A percentile compares a stretch with the other conserved stretches of the same genome.
These are phyloP conservation scores for Diachrysia chrysitis DNA, from an alignment of 2,888 invertebrate genomes.

Conservation along the genomic window DNA sequence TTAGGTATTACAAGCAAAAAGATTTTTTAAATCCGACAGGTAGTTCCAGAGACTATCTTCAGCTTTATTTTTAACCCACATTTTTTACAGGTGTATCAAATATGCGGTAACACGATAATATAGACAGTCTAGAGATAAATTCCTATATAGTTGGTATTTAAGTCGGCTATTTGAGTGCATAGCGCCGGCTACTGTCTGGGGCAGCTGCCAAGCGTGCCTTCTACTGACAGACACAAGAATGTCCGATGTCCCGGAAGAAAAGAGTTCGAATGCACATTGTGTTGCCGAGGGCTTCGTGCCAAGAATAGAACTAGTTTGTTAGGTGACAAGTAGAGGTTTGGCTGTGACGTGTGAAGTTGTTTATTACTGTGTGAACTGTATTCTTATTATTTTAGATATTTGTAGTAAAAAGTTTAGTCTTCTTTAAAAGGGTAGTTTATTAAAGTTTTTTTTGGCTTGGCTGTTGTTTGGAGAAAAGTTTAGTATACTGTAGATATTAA, in stretches of 20 bases:
- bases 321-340: neutral
- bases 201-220: neutral
- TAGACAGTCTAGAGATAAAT: neutral
- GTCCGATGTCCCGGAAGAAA: neutral
- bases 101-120: neutral
- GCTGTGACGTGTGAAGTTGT: neutral
- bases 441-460: neutral
- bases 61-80: too few relatives aligned
- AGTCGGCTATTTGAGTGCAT: conserved; percentile 1
- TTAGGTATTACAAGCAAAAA: too few relatives aligned
- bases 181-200: neutral
- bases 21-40: too few relatives aligned
- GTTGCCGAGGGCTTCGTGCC: neutral
- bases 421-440: too few relatives aligned
- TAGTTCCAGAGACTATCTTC: too few relatives aligned
- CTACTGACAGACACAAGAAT: neutral
- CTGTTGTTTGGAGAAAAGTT: too few relatives aligned
- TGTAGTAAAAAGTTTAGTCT: too few relatives aligned
- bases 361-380: neutral
- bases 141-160: neutral
- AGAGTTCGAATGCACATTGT: neutral
- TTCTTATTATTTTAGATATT: neutral
- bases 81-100: too few relatives aligned
- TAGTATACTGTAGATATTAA: too few relatives aligned
- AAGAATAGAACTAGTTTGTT: neutral